Base-by-base conservation (phyloP, 2,113 vertebrate genomes). In the Atherinomorus stipes region DNA sequence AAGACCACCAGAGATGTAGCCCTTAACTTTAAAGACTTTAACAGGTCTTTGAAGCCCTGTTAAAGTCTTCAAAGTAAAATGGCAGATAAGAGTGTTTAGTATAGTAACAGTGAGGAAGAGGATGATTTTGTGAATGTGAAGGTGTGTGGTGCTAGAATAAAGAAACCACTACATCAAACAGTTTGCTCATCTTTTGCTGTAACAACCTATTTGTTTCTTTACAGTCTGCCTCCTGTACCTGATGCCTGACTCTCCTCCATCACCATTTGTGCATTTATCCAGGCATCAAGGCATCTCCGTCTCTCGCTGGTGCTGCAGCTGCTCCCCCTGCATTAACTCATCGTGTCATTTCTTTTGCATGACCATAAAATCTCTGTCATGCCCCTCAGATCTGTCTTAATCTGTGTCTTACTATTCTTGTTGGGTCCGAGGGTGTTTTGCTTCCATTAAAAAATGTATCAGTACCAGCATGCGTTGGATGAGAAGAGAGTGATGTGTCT, bases 251-350 rank as follows among this genome's bases (percentile, higher is more conserved):
- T 16, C 51, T 67, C 12, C 25, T 56, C 52, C 51, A 45, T 67
- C 64, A 56, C 52, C 52, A 67, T 67, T 56, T 67, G 38, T 31
- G 12, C 64, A 56, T 16, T 52, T 49, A 49, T 63, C 61, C 18
- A 8, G 26, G 15, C 18, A 56, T 22, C 22, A 52, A 56, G 15
- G 52, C 12, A 45, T 56, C 51, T 56, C 19, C 22, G 40, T 67
- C 15, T 42, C 18, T 67, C 54, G 50, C 64, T 67, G 51, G 40
- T 31, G 38, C 45, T 16, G 38, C 64, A 67, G 51, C 51, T 67
- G 51, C 64, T 67, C 38, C 64, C 37, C 38, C 31, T 67, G 38
- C 22, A n/a, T 38, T 6, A 66, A 22, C 34, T 66, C 50, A 25
- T 53, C 10, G 7, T 5, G 4, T 11, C 44, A 19, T 67, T 67